Conservation (phyloP, 1,140 invertebrate species). For the Plutomurus gul region DNA sequence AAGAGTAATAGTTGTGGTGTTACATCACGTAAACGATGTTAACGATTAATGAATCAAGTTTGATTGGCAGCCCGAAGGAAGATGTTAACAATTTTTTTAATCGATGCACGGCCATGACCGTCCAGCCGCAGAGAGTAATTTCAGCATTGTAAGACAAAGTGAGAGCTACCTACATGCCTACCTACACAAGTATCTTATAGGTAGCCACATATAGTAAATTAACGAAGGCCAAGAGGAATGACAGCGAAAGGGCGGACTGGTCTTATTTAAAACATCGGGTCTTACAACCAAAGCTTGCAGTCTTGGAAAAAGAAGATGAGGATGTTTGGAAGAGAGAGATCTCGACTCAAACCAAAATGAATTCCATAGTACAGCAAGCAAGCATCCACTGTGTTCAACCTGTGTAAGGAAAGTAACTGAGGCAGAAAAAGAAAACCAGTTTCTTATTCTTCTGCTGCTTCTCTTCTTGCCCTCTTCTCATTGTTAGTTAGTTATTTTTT, state of each 20-base stretch:
- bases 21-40: no score
- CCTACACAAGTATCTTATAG: no score
- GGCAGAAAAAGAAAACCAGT: slow-evolving; percentile 11
- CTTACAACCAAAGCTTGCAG: neutral
- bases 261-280: neutral
- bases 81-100: slow-evolving; percentile 9
- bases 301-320: neutral
- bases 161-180: no score
- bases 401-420: slow-evolving; percentile 8
- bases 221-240: neutral
- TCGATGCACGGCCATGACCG: neutral
- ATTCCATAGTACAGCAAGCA: no score
- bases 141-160: neutral
- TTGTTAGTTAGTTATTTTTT: slow-evolving; percentile 20
- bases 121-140: neutral
- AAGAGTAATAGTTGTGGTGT: no score
- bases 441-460: neutral
- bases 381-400: no score
- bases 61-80: slow-evolving; percentile 16
- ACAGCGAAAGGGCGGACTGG: neutral
- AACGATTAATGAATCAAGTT: neutral
- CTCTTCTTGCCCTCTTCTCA: neutral
- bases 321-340: neutral
- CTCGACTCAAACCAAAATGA: no score
- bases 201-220: no score